phyloP scores from a whole-genome alignment of 2,797 vertebrate genomes.

The Galago senegalensis region DNA sequence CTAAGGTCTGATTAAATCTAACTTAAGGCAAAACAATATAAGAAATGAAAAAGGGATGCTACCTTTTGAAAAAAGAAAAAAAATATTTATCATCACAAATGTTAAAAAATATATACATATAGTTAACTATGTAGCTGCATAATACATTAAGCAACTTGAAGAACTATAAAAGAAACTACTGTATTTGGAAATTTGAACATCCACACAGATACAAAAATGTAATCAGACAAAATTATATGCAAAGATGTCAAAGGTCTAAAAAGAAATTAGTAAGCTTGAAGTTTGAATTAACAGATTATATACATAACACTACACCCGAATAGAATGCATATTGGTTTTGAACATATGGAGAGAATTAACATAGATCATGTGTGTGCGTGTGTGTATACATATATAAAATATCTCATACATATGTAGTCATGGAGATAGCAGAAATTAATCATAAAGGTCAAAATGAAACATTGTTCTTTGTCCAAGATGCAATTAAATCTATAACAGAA shows the following conservation, averaged over 20 bases:
- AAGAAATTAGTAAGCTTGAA: neutral
- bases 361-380: neutral
- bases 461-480: neutral
- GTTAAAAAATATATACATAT: neutral
- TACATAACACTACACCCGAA: neutral
- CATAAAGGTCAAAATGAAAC: neutral
- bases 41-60: neutral
- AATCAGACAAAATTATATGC: neutral
- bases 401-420: neutral
- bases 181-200: neutral
- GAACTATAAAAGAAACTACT: neutral
- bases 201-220: neutral
- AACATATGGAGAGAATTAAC: neutral
- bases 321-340: neutral
- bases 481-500: neutral
- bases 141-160: slow-evolving; percentile 7
- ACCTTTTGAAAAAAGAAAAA: neutral
- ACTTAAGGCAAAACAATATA: slow-evolving; percentile 30
- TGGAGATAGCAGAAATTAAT: neutral
- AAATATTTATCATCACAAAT: neutral
- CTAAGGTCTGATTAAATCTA: neutral
- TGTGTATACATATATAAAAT: neutral
- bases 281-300: neutral
- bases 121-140: neutral
- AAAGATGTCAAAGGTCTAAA: neutral